Evolutionary conservation across 2,888 invertebrate genomes (phyloP).

Genomic region (Lasioglossum figueresi): DNA sequence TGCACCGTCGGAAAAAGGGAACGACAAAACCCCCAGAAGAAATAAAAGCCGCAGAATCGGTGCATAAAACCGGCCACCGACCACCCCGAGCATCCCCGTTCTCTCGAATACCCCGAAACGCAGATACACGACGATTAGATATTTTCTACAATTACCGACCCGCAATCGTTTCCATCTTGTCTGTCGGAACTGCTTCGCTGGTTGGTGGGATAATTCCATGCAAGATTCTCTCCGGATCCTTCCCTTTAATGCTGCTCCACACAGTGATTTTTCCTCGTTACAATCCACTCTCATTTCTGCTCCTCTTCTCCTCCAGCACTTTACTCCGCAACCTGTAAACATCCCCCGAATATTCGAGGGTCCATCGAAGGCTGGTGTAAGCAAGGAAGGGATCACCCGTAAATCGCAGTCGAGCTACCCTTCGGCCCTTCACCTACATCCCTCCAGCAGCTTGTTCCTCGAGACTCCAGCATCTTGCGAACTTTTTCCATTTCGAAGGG

Average conservation of each 20-base stretch:
- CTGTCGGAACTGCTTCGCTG: neutral
- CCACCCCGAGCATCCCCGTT: slow-evolving; percentile 19
- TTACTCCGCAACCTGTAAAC: neutral
- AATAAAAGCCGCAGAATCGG: slow-evolving; percentile 55
- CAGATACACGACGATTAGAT: slow-evolving; percentile 44
- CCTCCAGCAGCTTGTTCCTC: neutral
- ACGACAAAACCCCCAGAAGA: slow-evolving; percentile 49
- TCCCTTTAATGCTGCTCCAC: neutral
- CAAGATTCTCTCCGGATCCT: neutral
- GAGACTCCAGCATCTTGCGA: neutral
- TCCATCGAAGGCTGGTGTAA: neutral
- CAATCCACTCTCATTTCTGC: neutral
- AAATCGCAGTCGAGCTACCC: neutral
- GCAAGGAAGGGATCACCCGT: neutral
- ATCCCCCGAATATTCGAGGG: slow-evolving; percentile 6
- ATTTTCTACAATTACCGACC: slow-evolving; percentile 33
- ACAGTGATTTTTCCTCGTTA: neutral
- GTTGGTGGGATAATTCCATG: neutral
- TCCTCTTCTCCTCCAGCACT: neutral
- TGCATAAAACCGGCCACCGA: slow-evolving; percentile 51
- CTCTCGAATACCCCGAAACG: slow-evolving; percentile 38
- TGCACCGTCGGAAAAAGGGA: slow-evolving; percentile 46
- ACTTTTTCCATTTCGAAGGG: neutral
- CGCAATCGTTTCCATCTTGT: slow-evolving; percentile 3
- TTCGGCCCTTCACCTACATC: neutral